Conservation (phyloP, 2,797 vertebrate species). For the Glossophaga mutica region DNA sequence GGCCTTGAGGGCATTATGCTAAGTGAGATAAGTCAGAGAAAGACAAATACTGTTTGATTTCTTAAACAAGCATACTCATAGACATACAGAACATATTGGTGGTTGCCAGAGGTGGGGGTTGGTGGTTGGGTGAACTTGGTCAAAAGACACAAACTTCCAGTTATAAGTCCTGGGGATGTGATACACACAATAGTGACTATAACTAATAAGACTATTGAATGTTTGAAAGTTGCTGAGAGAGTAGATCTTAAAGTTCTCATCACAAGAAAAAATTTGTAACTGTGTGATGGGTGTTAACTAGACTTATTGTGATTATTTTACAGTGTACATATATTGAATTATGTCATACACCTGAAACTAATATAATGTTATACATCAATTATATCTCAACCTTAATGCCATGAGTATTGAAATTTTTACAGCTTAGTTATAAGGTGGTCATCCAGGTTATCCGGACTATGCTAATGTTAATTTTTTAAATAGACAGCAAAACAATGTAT, state of each 20-base stretch:
- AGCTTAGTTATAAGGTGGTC: not conserved
- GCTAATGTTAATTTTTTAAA: not conserved
- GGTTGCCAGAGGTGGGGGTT: not conserved
- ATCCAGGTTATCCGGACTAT: not conserved
- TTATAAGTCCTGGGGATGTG: not conserved
- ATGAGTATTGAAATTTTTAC: not conserved
- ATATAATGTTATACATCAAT: not conserved
- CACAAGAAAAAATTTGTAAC: not conserved
- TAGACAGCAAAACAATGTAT: not conserved
- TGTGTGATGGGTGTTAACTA: too few relatives aligned
- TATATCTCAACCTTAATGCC: not conserved
- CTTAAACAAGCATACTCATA: too few relatives aligned
- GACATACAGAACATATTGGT: not conserved
- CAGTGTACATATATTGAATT: not conserved
- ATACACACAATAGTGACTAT: not conserved
- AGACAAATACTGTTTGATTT: too few relatives aligned
- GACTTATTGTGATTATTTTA: not conserved
- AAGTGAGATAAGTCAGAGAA: too few relatives aligned
- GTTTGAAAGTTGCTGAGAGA: not conserved
- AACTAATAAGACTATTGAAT: not conserved
- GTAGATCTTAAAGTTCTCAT: not conserved
- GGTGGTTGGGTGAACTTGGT: not conserved
- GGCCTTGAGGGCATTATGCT: too few relatives aligned
- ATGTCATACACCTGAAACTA: not conserved
- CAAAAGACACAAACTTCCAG: not conserved